Conservation (phyloP, 2,113 vertebrate genomes). For the Oncorhynchus clarkii region DNA sequence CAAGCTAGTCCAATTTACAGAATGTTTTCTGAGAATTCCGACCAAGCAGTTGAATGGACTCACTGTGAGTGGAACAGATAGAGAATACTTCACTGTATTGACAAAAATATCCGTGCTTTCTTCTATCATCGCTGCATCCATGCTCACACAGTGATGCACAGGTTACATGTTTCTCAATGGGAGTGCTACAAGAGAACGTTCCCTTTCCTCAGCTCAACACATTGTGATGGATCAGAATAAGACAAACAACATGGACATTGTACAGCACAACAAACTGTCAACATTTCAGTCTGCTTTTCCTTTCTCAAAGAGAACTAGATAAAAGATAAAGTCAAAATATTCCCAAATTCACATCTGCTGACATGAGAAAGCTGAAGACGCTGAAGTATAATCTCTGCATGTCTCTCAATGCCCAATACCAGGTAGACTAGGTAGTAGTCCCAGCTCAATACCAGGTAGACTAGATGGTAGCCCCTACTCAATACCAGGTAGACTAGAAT, state of each 20-base stretch:
- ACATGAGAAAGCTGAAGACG: not conserved
- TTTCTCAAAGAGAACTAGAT: too few relatives aligned
- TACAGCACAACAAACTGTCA: not conserved
- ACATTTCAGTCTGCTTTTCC: not conserved
- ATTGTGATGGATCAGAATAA: not conserved
- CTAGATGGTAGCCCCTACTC: too few relatives aligned
- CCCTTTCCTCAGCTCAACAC: not conserved
- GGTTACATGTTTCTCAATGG: too few relatives aligned
- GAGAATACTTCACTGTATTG: not conserved
- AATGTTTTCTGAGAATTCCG: conserved; percentile 14
- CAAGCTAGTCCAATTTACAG: conserved; percentile 23
- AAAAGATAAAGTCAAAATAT: not conserved
- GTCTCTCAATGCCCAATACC: not conserved
- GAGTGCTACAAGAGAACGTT: not conserved
- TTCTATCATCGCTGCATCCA: too few relatives aligned
- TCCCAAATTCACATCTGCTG: not conserved
- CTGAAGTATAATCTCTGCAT: not conserved
- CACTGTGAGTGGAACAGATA: not conserved
- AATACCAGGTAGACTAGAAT: too few relatives aligned
- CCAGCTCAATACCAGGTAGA: too few relatives aligned
- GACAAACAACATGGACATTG: not conserved
- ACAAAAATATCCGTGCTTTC: not conserved
- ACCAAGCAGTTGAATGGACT: conserved; percentile 2
- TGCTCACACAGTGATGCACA: too few relatives aligned
- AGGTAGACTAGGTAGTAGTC: too few relatives aligned